Base-by-base conservation (phyloP, 2,113 vertebrate genomes). In the Bos javanicus region DNA sequence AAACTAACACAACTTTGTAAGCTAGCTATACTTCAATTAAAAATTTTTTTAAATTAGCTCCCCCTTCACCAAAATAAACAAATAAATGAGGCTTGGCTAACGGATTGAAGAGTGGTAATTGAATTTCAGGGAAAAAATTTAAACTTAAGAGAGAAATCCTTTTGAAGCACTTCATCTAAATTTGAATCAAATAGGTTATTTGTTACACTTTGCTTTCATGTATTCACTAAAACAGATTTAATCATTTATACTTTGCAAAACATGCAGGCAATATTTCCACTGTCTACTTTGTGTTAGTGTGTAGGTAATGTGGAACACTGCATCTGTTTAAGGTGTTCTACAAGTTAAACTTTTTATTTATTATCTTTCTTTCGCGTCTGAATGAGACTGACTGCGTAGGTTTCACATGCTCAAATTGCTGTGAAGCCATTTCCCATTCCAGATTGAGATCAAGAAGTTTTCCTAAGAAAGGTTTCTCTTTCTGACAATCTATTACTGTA, bases 381-480 rank as follows among this genome's bases (percentile, higher is more conserved):
- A 74, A 52, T 43, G 64, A 84, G 28, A 30, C 83, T 62, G 84
- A 52, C 33, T 50, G 33, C 12, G 30, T 43, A 1, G 48, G 26
- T 50, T 54, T 52, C 19, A 36, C 5, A 7, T 3, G 19, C 46
- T 59, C 5, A 8, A 26, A 50, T 33, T 56, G 54, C 52, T 54
- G 16, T 43, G 59, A 39, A 76, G 33, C 64, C 28, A 50, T 86
- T 87, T 92, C 50, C 33, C 82, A 1, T 26, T 95, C 43, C 80
- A 71, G 57, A 64, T 0, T 59, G 74, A 87, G 46, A 59, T 50
- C 52, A 30, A 71, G 17, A 43, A 64, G 14, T 33, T 71, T 82
- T 94, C 16, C 30, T 64, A 71, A 94, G 76, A 93, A 39, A n/a
- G 23, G 23, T 81, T 95, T 97, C 11, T 96, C 39, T 91, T 82